These are phyloP conservation scores for Microplitis mediator DNA, from an alignment of 1,140 invertebrate genomes.

Conservation along the genomic window DNA sequence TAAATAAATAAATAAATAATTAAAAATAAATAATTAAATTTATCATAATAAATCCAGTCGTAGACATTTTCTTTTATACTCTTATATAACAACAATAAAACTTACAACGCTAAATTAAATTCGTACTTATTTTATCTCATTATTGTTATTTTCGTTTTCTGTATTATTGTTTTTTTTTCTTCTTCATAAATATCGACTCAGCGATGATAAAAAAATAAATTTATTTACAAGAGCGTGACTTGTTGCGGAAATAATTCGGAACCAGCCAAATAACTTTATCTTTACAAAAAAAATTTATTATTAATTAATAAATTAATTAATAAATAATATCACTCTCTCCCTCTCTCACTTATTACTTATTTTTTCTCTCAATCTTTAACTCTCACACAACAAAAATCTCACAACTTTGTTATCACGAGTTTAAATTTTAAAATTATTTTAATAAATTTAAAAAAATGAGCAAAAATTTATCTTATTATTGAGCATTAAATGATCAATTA, in stretches of 20 bases:
- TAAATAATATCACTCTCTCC: neutral
- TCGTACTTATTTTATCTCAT: neutral
- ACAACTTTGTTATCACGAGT: neutral
- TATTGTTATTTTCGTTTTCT: neutral
- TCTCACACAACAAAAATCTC: neutral
- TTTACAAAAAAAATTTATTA: too few species aligned
- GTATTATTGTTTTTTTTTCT: neutral
- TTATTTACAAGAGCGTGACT: constrained; percentile 17
- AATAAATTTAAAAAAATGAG: constrained; percentile 4
- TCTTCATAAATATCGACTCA: neutral
- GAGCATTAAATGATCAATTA: constrained; percentile 6
- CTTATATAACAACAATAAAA: neutral
- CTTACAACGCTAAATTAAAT: neutral
- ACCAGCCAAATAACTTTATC: constrained; percentile 12
- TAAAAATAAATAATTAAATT: neutral
- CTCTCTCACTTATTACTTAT: neutral
- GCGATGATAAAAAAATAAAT: constrained; percentile 18
- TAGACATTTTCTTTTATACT: constrained; percentile 1
- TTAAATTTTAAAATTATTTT: neutral
- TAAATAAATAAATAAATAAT: neutral
- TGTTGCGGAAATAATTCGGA: constrained; percentile 7
- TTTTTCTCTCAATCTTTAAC: neutral
- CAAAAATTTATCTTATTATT: constrained; percentile 2
- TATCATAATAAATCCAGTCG: constrained; percentile 14
- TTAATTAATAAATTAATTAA: neutral